Percentiles rank a stretch among this genome's conserved stretches.
These are phyloP conservation scores for Cyprinodon diabolis DNA, from an alignment of 2,797 vertebrate genomes.

Conservation along the genomic window DNA sequence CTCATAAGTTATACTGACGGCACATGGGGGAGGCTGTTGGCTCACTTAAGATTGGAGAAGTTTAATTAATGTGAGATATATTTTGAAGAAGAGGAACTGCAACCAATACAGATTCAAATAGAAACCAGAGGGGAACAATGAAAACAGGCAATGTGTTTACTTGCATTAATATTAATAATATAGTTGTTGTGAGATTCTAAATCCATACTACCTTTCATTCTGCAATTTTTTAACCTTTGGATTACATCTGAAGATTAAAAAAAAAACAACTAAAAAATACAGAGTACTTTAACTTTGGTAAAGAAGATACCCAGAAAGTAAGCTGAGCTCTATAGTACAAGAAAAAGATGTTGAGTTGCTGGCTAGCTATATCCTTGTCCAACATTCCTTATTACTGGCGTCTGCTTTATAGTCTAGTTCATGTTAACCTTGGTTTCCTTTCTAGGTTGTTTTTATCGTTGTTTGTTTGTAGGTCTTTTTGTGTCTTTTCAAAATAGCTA, in stretches of 20 bases:
- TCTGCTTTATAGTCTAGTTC: background rate
- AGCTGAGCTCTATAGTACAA: too few species aligned
- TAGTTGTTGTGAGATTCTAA: background rate
- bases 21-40: constrained; percentile 7
- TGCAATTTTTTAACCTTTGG: background rate
- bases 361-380: background rate
- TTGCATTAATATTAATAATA: background rate
- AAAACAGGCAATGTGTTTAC: background rate
- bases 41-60: constrained; percentile 13
- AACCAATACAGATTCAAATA: background rate
- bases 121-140: background rate
- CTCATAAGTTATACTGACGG: constrained; percentile 19
- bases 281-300: background rate
- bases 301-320: background rate
- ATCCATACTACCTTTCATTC: background rate
- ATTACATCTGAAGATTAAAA: too few species aligned
- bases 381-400: background rate
- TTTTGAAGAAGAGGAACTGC: constrained; percentile 13
- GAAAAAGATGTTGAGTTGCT: background rate
- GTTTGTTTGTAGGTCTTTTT: background rate
- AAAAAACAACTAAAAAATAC: too few species aligned
- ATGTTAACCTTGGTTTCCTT: background rate
- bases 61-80: background rate
- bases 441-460: background rate
- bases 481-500: background rate